Base-by-base conservation (phyloP, 2,797 vertebrate genomes). In the Clarias laeviceps region DNA sequence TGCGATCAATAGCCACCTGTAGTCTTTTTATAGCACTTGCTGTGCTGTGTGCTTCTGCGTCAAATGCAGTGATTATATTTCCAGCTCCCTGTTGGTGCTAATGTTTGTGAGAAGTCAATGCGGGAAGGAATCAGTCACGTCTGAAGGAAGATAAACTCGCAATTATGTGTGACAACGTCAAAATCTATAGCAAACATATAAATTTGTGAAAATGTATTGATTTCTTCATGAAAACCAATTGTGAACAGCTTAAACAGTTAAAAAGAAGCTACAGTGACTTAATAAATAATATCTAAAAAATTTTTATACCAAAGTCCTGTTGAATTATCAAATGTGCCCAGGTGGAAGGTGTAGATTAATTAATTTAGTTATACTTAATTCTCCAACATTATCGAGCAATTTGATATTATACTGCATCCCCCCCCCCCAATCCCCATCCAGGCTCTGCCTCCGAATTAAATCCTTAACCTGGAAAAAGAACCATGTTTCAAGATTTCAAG, bases 1-100 rank as follows among this genome's bases (percentile, higher is more conserved):
- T 64, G 54, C 1, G 56, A 80, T 80, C 77, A 80, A 72, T 85
- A 80, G 77, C n/a, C 69, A 45, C 57, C 77, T 85, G 77, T 59
- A 45, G 77, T 72, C 57, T 64, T 80, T 84, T 72, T 85, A 72
- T 72, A 84, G 83, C n/a, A 61, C 66, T 84, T 84, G 65, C 54
- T n/a, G n/a, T n/a, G 29, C 65, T 34, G 54, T 80, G 76, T 84
- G 83, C 70, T 54, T 69, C 1, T 2, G 20, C 20, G 32, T 61
- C 56, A 37, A 37, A 61, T 34, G 76, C 29, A 61, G 22, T 59
- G 76, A 78, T 78, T 78, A 78, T 61, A 78, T 78, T 61, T 78
- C 56, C 76, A 34, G 54, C 29, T 61, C 76, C 29, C 32, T 59
- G 29, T 9, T 22, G 74, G 57, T 1, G 8, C 22, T 78, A n/a